Evolutionary conservation across 1,140 invertebrate genomes (phyloP).

Genomic region (Hormaphis cornu): DNA sequence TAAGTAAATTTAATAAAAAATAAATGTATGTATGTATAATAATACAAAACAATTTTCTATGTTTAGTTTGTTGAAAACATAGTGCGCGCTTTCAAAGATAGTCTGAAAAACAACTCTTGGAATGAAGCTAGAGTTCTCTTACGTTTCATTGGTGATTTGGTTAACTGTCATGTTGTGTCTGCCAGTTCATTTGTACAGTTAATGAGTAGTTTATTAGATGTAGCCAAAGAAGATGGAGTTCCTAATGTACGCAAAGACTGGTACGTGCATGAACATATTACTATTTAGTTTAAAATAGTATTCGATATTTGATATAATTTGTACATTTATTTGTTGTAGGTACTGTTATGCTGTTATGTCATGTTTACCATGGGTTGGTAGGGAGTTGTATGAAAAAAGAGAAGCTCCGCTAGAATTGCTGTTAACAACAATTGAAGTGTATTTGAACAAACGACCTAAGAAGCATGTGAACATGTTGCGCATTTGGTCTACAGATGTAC

Average conservation of each 20-base stretch:
- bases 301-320: background rate
- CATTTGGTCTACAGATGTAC: conserved; percentile 85
- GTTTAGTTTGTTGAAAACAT: conserved; percentile 82
- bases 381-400: conserved; percentile 94
- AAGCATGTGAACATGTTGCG: conserved; percentile 82
- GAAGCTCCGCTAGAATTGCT: conserved; percentile 86
- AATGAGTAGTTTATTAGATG: conserved; percentile 88
- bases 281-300: background rate
- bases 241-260: conserved; percentile 86
- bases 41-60: background rate
- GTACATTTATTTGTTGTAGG: background rate
- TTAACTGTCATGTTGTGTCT: conserved; percentile 94
- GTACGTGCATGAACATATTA: conserved; percentile 59
- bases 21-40: conserved; percentile 3
- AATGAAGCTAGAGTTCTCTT: conserved; percentile 79
- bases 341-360: conserved; percentile 75
- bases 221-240: conserved; percentile 85
- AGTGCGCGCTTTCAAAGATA: conserved; percentile 87
- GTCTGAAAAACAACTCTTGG: conserved; percentile 81
- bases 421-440: conserved; percentile 85
- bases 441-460: conserved; percentile 85
- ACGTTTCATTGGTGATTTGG: conserved; percentile 87
- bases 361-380: conserved; percentile 88
- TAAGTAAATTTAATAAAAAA: conserved; percentile 39
- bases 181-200: conserved; percentile 83